Evolutionary conservation across 2,797 vertebrate species (phyloP).

Genomic region (Acomys russatus): DNA sequence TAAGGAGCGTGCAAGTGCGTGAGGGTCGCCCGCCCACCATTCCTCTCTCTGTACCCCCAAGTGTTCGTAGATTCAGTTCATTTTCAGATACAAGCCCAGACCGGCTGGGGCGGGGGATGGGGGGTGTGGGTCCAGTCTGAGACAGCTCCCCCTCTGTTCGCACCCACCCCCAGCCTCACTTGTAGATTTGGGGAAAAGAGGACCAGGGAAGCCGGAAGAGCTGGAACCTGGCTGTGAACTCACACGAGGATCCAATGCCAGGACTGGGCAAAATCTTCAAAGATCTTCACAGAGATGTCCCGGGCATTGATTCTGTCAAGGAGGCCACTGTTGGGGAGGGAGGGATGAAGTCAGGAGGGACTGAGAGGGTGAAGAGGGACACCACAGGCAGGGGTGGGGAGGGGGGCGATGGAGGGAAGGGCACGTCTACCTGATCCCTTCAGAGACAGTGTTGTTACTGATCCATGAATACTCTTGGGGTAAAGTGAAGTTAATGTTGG

Average conservation of each 20-base stretch:
- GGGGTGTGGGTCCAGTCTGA: neutral
- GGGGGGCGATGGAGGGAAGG: neutral
- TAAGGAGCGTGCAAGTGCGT: too few species aligned
- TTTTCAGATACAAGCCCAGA: neutral
- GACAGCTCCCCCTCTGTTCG: neutral
- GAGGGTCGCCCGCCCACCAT: neutral
- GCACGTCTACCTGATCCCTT: constrained; percentile 89
- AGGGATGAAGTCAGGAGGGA: neutral
- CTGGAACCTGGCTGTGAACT: constrained; percentile 83
- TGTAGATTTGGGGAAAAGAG: neutral
- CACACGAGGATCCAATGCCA: constrained; percentile 97
- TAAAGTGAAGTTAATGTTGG: neutral
- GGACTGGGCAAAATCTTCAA: constrained; percentile 94
- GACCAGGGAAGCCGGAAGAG: neutral
- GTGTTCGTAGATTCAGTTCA: neutral
- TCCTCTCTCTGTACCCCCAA: neutral
- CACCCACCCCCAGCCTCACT: neutral
- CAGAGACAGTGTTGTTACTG: constrained; percentile 84
- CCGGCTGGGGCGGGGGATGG: too few species aligned
- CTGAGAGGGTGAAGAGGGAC: neutral
- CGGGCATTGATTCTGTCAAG: constrained; percentile 82
- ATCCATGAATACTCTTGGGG: neutral
- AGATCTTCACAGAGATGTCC: constrained; percentile 92
- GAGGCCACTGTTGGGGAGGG: constrained; percentile 77
- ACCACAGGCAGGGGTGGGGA: neutral